Percentiles rank a stretch among this genome's conserved stretches.
These are phyloP conservation scores for Typhlichthys eigenmanni DNA, from an alignment of 2,797 vertebrate species.

Conservation along the genomic window DNA sequence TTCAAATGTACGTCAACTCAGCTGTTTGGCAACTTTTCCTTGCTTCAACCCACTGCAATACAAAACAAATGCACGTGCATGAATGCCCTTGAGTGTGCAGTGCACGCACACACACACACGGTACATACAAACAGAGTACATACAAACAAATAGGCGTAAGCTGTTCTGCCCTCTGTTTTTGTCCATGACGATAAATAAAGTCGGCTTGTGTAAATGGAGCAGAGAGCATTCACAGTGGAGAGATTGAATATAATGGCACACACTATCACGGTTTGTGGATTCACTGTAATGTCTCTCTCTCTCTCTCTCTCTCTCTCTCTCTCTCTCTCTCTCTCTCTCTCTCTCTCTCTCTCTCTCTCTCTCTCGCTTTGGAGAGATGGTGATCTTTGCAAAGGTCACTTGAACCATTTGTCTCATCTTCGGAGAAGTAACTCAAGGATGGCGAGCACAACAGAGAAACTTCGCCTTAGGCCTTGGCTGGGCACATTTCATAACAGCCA, in stretches of 20 bases:
- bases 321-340: conserved; percentile 46
- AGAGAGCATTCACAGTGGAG: conserved; percentile 39
- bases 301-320: conserved; percentile 22
- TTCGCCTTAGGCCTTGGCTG: conserved; percentile 53
- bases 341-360: conserved; percentile 22
- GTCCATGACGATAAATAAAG: conserved; percentile 54
- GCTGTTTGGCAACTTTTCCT: not conserved
- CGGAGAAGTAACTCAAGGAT: conserved; percentile 57
- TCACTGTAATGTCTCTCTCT: conserved; percentile 49
- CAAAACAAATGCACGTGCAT: no score
- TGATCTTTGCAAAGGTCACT: conserved; percentile 76
- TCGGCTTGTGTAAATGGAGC: conserved; percentile 56
- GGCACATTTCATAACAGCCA: conserved; percentile 46
- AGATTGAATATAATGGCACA: conserved; percentile 35
- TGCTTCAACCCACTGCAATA: no score
- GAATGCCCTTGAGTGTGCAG: no score
- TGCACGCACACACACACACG: no score
- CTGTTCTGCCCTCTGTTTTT: not conserved
- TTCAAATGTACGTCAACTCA: not conserved
- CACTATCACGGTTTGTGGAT: conserved; percentile 54
- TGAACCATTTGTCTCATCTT: conserved; percentile 69
- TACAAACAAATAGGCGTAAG: not conserved
- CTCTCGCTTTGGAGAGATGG: conserved; percentile 50
- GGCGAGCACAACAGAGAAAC: conserved; percentile 55
- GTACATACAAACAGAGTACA: not conserved